Percentiles rank a stretch among this genome's conserved stretches.
These are phyloP conservation scores for Leistus spinibarbis DNA, from an alignment of 2,888 invertebrate genomes.

Conservation along the genomic window DNA sequence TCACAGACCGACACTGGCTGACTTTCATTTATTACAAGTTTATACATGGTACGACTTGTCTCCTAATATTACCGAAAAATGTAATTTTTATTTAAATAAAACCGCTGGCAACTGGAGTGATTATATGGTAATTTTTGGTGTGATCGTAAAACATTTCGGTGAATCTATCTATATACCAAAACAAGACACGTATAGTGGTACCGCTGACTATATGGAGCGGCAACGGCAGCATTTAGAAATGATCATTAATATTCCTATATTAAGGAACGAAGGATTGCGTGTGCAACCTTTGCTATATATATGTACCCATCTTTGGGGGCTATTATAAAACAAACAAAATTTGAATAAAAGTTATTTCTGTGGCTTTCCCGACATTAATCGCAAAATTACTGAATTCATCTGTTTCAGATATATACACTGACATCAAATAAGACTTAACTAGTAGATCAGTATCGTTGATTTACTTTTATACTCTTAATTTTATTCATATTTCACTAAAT, in stretches of 20 bases:
- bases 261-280: conserved; percentile 36
- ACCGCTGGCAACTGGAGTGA: not conserved
- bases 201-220: not conserved
- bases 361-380: conserved; percentile 21
- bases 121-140: not conserved
- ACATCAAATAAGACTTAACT: not conserved
- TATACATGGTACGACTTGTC: not conserved
- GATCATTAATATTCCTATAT: conserved; percentile 37
- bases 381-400: conserved; percentile 15
- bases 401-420: not conserved
- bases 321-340: conserved; percentile 19
- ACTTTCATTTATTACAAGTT: not conserved
- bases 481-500: too few relatives aligned
- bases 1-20: not conserved
- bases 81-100: not conserved
- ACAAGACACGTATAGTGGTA: not conserved
- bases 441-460: too few relatives aligned
- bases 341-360: conserved; percentile 35
- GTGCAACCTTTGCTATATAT: conserved; percentile 9
- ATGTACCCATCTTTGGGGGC: not conserved
- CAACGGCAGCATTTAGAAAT: conserved; percentile 25
- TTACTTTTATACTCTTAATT: too few relatives aligned
- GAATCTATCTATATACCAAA: not conserved
- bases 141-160: not conserved
- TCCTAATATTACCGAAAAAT: not conserved